Evolutionary conservation across 2,113 vertebrate species (phyloP).

Genomic region (Eulemur rufifrons): DNA sequence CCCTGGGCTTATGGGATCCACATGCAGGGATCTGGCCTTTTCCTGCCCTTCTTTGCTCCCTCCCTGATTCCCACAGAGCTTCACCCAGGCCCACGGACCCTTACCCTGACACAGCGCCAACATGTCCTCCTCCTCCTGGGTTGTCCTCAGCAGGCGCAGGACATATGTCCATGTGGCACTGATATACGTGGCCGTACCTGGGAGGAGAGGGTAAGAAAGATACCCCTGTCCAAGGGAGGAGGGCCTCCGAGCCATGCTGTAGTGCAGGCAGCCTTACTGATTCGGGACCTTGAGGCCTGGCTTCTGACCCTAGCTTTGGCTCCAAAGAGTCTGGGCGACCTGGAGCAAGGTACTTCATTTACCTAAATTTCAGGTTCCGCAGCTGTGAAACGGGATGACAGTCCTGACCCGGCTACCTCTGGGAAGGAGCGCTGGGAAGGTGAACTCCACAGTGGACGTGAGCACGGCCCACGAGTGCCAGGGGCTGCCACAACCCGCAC

Average conservation of each 20-base stretch:
- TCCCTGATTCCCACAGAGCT: not conserved
- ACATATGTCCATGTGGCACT: not conserved
- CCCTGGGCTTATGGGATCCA: not conserved
- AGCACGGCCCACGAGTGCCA: not conserved
- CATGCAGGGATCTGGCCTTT: not conserved
- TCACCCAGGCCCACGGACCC: not conserved
- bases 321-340: not conserved
- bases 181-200: not conserved
- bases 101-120: conserved; percentile 4
- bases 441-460: not conserved
- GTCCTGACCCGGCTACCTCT: not conserved
- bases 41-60: not conserved
- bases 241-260: not conserved
- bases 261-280: not conserved
- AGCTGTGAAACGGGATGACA: not conserved
- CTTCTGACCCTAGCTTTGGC: not conserved
- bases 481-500: not conserved
- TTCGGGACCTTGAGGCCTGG: not conserved
- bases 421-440: not conserved
- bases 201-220: not conserved
- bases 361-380: not conserved
- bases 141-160: not conserved
- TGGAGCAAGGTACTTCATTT: not conserved
- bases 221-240: not conserved
- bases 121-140: not conserved